Evolutionary conservation across 2,888 invertebrate genomes (phyloP), one percentile per base, ranked within the genome.

Genomic region (Erebia ligea): DNA sequence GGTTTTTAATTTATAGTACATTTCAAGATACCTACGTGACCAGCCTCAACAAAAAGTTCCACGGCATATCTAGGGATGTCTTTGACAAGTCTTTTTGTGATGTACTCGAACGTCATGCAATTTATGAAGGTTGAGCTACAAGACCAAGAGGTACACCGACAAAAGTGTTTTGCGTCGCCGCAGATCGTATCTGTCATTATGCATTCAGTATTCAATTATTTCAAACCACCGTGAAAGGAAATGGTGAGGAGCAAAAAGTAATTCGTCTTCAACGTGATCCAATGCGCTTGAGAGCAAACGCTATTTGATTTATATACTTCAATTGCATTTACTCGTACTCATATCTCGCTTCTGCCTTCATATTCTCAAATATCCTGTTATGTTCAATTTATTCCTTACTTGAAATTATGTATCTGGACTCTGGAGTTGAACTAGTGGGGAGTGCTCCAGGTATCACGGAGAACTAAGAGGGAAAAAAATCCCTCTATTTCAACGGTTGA

Each of bases 141-240:
- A 21, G 74, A 70, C 74, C 72, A 73, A 21, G 56, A 42, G 40
- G 11, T 54, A 75, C 75, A 78, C 67, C 72, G 79, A 79, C 78
- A 80, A 81, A 83, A 81, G 81, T 81, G 78, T 80, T 81, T 81
- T 78, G 77, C 75, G 66, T 76, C 76, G 75, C 71, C 71, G 73
- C 76, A 78, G 77, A 81, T 81, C 80, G 76, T 77, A 72, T 80
- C 76, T 75, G 66, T 73, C 76, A 77, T 77, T 76, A 67, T 67
- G 67, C 67, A 77, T 75, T 76, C 72, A 67, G 70, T 76, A 78
- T 77, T 66, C 73, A 76, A 73, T 74, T 76, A 78, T 78, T 78
- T 71, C 70, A 61, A 69, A 72, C 72, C 67, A 62, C 74, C 72
- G 73, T 69, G 66, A 75, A 75, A 73, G 75, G 76, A 76, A 76